Conservation (phyloP, 1,140 invertebrate species). For the Eriosoma lanigerum region DNA sequence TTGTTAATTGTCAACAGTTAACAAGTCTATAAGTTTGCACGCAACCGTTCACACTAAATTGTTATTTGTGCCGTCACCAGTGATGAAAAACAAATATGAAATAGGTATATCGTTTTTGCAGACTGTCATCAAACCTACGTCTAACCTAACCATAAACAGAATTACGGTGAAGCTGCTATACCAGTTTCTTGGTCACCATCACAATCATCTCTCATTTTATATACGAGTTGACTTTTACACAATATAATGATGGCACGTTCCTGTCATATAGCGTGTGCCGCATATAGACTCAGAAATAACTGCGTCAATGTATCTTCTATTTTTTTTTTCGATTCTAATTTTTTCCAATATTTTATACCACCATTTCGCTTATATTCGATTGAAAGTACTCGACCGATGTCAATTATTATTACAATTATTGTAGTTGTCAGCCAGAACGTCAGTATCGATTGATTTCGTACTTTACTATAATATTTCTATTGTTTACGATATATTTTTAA, state of each 20-base stretch:
- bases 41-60: no score
- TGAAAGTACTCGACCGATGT: neutral
- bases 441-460: neutral
- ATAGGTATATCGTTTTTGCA: no score
- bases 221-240: conserved; percentile 27
- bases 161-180: conserved; percentile 5
- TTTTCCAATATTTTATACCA: conserved; percentile 8
- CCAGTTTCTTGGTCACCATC: conserved; percentile 23
- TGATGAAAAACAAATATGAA: no score
- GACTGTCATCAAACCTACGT: neutral
- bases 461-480: no score
- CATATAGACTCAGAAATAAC: neutral
- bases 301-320: no score
- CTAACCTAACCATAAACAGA: conserved; percentile 25
- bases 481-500: no score
- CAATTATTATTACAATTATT: neutral
- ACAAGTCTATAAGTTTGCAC: no score
- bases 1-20: no score
- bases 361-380: neutral
- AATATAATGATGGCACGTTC: conserved; percentile 6
- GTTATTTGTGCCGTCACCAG: no score
- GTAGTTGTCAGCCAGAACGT: neutral
- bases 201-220: conserved; percentile 27
- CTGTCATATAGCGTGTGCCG: neutral
- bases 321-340: neutral